Evolutionary conservation across 2,797 vertebrate genomes (phyloP).

Genomic region (Lerista edwardsae): DNA sequence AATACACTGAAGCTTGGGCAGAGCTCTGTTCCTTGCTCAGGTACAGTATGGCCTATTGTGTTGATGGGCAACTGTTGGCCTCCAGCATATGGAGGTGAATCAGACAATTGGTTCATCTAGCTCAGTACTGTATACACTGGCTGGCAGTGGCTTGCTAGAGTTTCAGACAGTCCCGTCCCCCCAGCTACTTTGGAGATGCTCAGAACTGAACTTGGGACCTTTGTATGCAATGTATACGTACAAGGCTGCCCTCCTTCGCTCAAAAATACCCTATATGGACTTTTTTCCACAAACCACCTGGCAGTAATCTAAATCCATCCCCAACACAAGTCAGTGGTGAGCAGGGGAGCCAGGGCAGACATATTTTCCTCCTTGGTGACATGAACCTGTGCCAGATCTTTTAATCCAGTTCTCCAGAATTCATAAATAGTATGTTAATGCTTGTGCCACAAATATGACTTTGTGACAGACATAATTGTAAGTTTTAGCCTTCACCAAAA

Average conservation of each 20-base stretch:
- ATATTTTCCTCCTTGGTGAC: neutral
- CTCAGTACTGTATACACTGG: no score
- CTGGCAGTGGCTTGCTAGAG: no score
- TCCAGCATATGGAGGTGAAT: neutral
- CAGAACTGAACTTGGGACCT: neutral
- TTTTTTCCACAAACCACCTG: neutral
- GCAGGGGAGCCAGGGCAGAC: no score
- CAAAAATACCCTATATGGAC: no score
- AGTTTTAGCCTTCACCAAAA: neutral
- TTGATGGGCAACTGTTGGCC: neutral
- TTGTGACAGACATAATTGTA: neutral
- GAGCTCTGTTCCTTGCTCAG: neutral
- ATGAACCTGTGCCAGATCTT: neutral
- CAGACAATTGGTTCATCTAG: no score
- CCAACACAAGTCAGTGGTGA: neutral
- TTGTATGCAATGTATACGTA: neutral
- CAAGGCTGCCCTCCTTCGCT: no score
- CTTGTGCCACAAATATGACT: neutral
- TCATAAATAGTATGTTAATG: neutral
- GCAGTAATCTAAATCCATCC: neutral
- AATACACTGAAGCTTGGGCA: neutral
- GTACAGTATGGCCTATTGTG: neutral
- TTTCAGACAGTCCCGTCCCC: no score
- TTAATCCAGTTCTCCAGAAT: neutral
- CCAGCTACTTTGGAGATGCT: no score